These are phyloP conservation scores for Megaleporinus macrocephalus DNA, from an alignment of 2,113 vertebrate genomes.

Conservation along the genomic window DNA sequence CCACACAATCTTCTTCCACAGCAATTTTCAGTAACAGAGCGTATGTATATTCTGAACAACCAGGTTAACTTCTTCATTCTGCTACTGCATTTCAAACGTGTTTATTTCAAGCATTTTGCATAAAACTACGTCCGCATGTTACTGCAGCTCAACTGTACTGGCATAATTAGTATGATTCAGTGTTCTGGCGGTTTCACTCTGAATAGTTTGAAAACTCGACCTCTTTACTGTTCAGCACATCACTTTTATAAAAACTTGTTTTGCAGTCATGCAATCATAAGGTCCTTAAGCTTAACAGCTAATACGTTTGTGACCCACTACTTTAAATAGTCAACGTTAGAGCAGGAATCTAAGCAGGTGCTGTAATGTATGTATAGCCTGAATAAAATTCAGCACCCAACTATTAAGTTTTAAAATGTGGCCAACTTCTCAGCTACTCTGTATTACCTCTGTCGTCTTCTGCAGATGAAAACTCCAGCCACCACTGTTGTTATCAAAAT, in stretches of 20 bases:
- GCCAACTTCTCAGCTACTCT: neutral
- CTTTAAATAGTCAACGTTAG: too few species aligned
- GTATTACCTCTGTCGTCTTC: slow-evolving; percentile 89
- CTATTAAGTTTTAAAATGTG: neutral
- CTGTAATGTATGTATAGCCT: neutral
- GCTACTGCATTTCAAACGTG: neutral
- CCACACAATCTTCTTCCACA: neutral
- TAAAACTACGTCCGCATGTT: neutral
- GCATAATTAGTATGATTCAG: neutral
- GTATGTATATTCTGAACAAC: neutral
- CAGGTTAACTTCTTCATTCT: neutral
- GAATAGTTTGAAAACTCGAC: neutral
- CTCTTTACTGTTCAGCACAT: neutral
- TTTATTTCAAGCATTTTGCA: neutral
- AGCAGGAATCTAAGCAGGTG: neutral
- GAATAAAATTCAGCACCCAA: neutral
- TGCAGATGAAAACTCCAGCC: slow-evolving; percentile 92
- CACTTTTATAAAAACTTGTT: neutral
- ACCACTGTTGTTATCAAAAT: slow-evolving; percentile 92
- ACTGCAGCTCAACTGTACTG: neutral
- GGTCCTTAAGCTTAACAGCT: too few species aligned
- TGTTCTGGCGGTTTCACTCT: neutral
- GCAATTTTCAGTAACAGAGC: neutral
- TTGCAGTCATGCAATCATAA: neutral
- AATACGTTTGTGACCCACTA: too few species aligned